Base-by-base conservation (phyloP, 92 coral and sea anemone species). In the Parazoanthus darwini region DNA sequence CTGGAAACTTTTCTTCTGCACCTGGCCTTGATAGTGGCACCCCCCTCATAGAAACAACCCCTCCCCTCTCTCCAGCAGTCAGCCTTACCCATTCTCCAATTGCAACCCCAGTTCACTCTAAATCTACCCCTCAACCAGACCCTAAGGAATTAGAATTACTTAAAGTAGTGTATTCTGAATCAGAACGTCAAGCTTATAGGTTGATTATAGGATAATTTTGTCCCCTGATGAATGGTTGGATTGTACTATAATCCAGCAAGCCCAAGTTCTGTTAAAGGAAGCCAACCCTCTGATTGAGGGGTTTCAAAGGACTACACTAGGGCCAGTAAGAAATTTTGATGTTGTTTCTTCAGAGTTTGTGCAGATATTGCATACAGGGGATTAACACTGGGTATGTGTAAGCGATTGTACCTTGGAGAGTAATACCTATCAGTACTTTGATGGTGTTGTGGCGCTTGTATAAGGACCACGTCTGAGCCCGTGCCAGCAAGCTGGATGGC, bases 251-350 rank as follows among this genome's bases (percentile, higher is more conserved):
- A 88, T 94, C 44, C 93, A 94, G 43, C 87, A 89, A 65, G 94
- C 96, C 85, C 92, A 94, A 59, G 66, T 90, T 22, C 89, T 70
- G 50, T 51, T 90, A 48, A 90, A 87, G 84, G 76, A 90, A 50
- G 42, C 88, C 18, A 92, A 89, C 86, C 93, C 93, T 58, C 43
- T 79, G 84, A 85, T 94, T 85, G 91, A 92, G 78, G 94, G 94
- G 22, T 90, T 94, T 85, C 93, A 92, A 86, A 76, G 94, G 82
- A 89, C 96, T 88, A 93, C 91, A 50, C 96, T 93, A 18, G 92
- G 96, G 74, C 89, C 91, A 38, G 79, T 81, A 48, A 89, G 79
- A 78, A 84, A 67, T 75, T 93, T 93, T 86, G 86, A 89, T 75
- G 72, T 79, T 67, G 76, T 91, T 16, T 36, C 70, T 72, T 87